phyloP scores from a whole-genome alignment of 2,113 vertebrate genomes.

The Physeter macrocephalus region DNA sequence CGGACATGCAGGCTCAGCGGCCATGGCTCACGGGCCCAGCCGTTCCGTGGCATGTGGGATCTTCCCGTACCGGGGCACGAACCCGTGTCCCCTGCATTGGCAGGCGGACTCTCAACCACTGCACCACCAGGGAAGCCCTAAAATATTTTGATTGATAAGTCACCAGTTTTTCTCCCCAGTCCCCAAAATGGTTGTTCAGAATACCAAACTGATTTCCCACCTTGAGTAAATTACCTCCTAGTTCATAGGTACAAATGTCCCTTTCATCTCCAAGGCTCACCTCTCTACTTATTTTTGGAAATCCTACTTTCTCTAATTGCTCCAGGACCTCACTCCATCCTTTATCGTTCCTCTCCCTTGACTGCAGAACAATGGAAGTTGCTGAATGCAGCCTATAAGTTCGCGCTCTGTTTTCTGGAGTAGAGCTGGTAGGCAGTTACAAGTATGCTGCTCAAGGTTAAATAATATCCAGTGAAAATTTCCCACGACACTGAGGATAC shows the following conservation, averaged over 20 bases:
- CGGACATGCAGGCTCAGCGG: too few relatives aligned
- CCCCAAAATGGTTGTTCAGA: background rate
- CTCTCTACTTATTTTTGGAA: background rate
- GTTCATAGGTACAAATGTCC: background rate
- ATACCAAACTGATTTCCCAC: background rate
- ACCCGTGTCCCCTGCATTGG: too few relatives aligned
- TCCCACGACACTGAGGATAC: background rate
- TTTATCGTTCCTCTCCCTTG: background rate
- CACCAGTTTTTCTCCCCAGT: background rate
- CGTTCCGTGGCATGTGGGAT: too few relatives aligned
- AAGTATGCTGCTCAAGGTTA: background rate
- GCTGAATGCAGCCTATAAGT: background rate
- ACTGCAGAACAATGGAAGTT: background rate
- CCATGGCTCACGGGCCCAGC: too few relatives aligned
- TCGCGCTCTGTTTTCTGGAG: background rate
- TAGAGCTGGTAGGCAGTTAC: background rate
- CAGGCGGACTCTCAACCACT: too few relatives aligned
- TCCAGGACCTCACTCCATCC: background rate
- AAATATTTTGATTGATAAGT: background rate
- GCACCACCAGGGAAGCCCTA: too few relatives aligned
- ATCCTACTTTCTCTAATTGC: background rate
- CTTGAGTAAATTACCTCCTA: background rate
- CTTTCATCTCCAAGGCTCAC: background rate
- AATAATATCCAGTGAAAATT: background rate
- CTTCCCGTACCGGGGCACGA: too few relatives aligned